A percentile compares a stretch with the other conserved stretches of the same genome.
Evolutionary conservation across 2,113 vertebrate species (phyloP).

Genomic region (Vireo altiloquus): DNA sequence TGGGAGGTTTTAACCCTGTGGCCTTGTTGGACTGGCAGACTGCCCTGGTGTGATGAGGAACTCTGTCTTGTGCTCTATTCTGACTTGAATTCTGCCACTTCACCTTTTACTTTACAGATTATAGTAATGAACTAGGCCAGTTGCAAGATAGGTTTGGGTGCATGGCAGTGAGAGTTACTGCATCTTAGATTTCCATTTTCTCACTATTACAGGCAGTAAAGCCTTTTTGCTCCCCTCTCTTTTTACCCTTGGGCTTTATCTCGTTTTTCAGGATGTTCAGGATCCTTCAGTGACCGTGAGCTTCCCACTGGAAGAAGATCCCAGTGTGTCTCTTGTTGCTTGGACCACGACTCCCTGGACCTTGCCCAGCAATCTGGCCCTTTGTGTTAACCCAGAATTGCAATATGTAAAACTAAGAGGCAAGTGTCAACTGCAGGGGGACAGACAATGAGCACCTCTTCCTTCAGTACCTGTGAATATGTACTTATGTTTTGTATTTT

Average conservation of each 20-base stretch:
- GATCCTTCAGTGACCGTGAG: constrained; percentile 92
- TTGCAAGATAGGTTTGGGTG: not conserved
- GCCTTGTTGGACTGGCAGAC: not conserved
- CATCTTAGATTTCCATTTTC: not conserved
- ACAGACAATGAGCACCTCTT: not conserved
- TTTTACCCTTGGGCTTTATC: not conserved
- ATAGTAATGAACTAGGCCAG: not conserved
- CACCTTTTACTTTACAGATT: not conserved
- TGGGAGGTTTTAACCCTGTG: not conserved
- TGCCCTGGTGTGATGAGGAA: not conserved
- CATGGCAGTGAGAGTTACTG: not conserved
- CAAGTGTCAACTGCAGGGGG: constrained; percentile 48
- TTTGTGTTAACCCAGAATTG: constrained; percentile 92
- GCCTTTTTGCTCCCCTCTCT: not conserved
- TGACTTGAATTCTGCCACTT: not conserved
- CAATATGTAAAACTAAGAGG: constrained; percentile 90
- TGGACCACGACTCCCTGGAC: constrained; percentile 99
- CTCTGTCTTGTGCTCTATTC: not conserved
- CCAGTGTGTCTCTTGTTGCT: constrained; percentile 83
- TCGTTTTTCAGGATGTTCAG: constrained; percentile 87
- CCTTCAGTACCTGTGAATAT: not conserved
- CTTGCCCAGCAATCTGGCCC: constrained; percentile 91
- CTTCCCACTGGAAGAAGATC: constrained; percentile 88
- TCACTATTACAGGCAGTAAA: not conserved
- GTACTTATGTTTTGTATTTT: not conserved